Conservation (phyloP, 2,797 vertebrate genomes). For the Microctenopoma lineatum region DNA sequence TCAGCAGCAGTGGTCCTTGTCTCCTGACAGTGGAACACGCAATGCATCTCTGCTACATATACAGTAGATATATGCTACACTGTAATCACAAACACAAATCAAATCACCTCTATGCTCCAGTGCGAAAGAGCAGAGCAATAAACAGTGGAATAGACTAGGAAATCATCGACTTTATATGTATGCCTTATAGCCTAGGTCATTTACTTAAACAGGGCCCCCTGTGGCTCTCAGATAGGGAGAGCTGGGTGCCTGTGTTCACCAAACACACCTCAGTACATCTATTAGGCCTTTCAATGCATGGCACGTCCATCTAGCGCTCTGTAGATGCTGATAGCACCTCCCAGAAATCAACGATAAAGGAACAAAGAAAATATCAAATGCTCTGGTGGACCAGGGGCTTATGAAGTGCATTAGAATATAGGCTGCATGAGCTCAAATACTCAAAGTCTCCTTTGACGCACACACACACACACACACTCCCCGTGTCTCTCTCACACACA, state of each 20-base stretch:
- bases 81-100: conserved; percentile 75
- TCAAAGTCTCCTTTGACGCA: conserved; percentile 28
- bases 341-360: conserved; percentile 73
- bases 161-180: conserved; percentile 68
- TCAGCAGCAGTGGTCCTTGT: conserved; percentile 51
- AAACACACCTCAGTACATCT: conserved; percentile 67
- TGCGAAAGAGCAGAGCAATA: conserved; percentile 56
- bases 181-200: conserved; percentile 64
- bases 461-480: conserved; percentile 2
- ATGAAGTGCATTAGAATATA: conserved; percentile 53
- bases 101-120: conserved; percentile 68
- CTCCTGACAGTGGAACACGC: conserved; percentile 55
- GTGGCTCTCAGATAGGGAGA: conserved; percentile 59
- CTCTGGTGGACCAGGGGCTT: conserved; percentile 61
- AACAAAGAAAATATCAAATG: conserved; percentile 78
- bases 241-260: conserved; percentile 47
- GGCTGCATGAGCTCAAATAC: conserved; percentile 28
- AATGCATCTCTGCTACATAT: conserved; percentile 43
- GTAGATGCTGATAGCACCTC: conserved; percentile 69
- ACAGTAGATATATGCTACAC: conserved; percentile 41
- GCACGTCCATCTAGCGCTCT: conserved; percentile 67
- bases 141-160: conserved; percentile 65
- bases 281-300: conserved; percentile 66
- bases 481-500: not conserved
- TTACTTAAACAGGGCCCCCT: conserved; percentile 69